These are phyloP conservation scores for Eledona agricola DNA, from an alignment of 2,888 invertebrate genomes.

Conservation along the genomic window DNA sequence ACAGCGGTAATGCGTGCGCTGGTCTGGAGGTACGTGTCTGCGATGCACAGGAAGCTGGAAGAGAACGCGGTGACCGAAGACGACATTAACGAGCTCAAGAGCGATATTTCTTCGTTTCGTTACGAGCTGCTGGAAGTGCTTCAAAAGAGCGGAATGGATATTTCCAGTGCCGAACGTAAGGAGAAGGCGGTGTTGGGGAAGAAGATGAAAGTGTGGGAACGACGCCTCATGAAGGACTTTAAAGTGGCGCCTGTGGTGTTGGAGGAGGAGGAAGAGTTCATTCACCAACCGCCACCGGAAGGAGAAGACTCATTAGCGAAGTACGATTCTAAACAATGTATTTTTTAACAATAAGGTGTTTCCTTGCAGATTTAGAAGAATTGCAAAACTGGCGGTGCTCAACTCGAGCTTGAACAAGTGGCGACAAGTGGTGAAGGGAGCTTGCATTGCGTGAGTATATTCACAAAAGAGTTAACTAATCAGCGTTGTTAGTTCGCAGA, in stretches of 20 bases:
- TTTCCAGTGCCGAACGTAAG: constrained; percentile 75
- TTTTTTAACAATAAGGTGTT: constrained; percentile 14
- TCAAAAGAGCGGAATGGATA: constrained; percentile 87
- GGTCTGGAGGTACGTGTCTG: constrained; percentile 91
- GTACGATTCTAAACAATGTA: constrained; percentile 50
- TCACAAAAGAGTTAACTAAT: constrained; percentile 43
- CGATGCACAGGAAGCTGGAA: constrained; percentile 84
- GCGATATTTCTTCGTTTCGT: constrained; percentile 90
- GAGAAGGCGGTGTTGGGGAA: constrained; percentile 81
- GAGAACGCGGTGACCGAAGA: constrained; percentile 92
- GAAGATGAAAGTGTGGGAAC: constrained; percentile 84
- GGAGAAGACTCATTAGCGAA: constrained; percentile 70
- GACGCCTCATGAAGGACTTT: constrained; percentile 88
- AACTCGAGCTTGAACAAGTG: constrained; percentile 77
- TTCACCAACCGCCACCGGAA: constrained; percentile 60
- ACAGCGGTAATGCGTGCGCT: constrained; percentile 87
- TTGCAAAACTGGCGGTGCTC: constrained; percentile 77
- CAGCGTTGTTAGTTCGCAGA: constrained; percentile 71
- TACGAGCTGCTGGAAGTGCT: constrained; percentile 92
- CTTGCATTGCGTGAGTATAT: constrained; percentile 66
- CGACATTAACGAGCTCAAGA: constrained; percentile 92
- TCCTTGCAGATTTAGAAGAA: constrained; percentile 70
- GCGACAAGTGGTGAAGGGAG: constrained; percentile 73
- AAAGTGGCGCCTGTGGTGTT: constrained; percentile 79
- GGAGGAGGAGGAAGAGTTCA: constrained; percentile 66